Base-by-base conservation (phyloP, 2,888 invertebrate species). In the Agonopterix arenella region DNA sequence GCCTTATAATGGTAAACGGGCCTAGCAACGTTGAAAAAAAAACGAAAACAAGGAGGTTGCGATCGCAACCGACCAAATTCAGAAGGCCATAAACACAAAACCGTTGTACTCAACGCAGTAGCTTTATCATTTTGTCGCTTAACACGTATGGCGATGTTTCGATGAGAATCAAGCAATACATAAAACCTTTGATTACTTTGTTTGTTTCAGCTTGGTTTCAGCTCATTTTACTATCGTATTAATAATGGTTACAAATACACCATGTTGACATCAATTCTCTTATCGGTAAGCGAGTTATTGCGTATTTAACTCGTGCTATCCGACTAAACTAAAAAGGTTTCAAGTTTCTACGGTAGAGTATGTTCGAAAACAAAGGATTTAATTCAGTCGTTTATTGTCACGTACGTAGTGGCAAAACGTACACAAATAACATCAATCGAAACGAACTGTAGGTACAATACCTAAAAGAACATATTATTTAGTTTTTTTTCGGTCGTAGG, bases 41-140 rank as follows among this genome's bases (percentile, higher is more conserved):
- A 77, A 76, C 70, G 72, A 83, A 84, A 84, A 84, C 85, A 84
- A 83, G 83, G 75, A 80, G 84, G 83, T 78, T 76, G 70, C 64
- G 64, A 44, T 8, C 53, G 55, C 62, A 72, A 50, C 66, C 80
- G 62, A 70, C 76, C 57, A 62, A 66, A 61, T 74, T 58, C n/a
- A 55, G 63, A 55, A 68, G 65, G 52, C 51, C 50, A 46, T 40
- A 49, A 54, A 70, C 69, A 82, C 84, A 85, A 84, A 81, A 76
- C 65, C 56, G 61, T 47, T 45, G 5, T 62, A 66, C 28, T 40
- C 9, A 40, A 11, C 13, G 11, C 16, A 13, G 9, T 13, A 13
- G 11, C 44, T 13, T 13, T 9, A 13, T 13, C 9, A 44, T 44
- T 44, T 44, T 11, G 8, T 44, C 9, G 44, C 16, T 11, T 44